Base-by-base conservation (phyloP, 2,888 invertebrate genomes). In the Autographa pulchrina region DNA sequence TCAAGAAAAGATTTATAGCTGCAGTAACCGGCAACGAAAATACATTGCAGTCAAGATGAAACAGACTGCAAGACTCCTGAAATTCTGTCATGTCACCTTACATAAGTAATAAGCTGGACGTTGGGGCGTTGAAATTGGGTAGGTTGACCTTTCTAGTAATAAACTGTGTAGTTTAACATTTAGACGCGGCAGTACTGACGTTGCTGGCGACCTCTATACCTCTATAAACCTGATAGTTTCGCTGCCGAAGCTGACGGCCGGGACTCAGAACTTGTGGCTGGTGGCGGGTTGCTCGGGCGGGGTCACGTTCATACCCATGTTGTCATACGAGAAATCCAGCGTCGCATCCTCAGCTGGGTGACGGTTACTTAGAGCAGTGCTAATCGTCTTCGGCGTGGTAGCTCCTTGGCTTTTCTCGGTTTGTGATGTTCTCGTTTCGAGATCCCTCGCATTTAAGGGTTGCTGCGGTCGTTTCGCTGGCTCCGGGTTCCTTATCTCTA, bases 301-400 rank as follows among this genome's bases (percentile, higher is more conserved):
- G 0, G 97, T 97, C 74, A 97, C 97, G 16, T 97, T 97, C 96
- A 98, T 96, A 0, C 96, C 98, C 87, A 97, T 97, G 91, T 98
- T 98, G 85, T 98, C 98, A 87, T 98, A 98, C 0, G 97, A 97
- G 84, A 97, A 98, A 84, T 98, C 98, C 56, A 97, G 92, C 1
- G 97, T 97, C 0, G 97, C 97, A 80, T 98, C 98, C 89, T 98
- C 98, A 20, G 98, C 97, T 0, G 98, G 98, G 84, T 97, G 96
- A 72, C 98, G 96, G 73, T 97, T 96, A 79, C 97, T 97, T 0
- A 97, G 94, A 0, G 97, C 97, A 7, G 98, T 98, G 82, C 97
- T 97, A 62, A 97, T 96, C 0, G 98, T 98, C 67, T 96, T 96
- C 9, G 97, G 96, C 0, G 97, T 97, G 0, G 96, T 96, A 2